phyloP scores from a whole-genome alignment of 2,113 vertebrate species.

The Sinocyclocheilus maitianheensis region DNA sequence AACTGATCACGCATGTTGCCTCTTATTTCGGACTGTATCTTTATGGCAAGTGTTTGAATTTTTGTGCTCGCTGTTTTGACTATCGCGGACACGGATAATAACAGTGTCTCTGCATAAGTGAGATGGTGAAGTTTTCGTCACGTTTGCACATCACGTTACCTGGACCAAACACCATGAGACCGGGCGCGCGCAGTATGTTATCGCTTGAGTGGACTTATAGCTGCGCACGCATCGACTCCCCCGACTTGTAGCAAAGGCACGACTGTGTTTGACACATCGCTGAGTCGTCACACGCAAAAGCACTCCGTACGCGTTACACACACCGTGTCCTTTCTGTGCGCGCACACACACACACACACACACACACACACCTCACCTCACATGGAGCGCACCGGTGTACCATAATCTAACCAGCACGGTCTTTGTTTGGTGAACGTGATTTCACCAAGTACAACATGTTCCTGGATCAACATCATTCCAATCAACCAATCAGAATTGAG shows the following conservation, averaged over 20 bases:
- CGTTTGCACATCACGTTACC: constrained; percentile 55
- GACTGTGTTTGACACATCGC: background rate
- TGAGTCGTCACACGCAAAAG: background rate
- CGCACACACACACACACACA: background rate
- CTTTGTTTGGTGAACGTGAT: too few species aligned
- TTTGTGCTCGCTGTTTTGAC: background rate
- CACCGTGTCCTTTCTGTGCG: too few species aligned
- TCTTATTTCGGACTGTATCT: background rate
- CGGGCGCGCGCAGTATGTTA: constrained; percentile 54
- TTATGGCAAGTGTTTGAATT: background rate
- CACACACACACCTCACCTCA: background rate
- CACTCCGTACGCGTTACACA: background rate
- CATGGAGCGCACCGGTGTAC: background rate
- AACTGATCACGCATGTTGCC: background rate
- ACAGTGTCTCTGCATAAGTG: constrained; percentile 9
- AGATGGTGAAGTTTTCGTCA: constrained; percentile 37
- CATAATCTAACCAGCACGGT: background rate
- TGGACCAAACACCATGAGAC: constrained; percentile 69
- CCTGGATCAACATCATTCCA: too few species aligned
- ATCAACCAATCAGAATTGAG: too few species aligned
- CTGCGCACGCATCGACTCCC: background rate
- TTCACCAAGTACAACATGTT: too few species aligned
- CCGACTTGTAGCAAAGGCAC: background rate
- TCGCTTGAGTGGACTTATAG: constrained; percentile 10
- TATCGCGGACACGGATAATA: constrained; percentile 1